Percentiles rank a stretch among this genome's conserved stretches.
phyloP scores from a whole-genome alignment of 2,113 vertebrate species.

The Microcebus ravelobensis region DNA sequence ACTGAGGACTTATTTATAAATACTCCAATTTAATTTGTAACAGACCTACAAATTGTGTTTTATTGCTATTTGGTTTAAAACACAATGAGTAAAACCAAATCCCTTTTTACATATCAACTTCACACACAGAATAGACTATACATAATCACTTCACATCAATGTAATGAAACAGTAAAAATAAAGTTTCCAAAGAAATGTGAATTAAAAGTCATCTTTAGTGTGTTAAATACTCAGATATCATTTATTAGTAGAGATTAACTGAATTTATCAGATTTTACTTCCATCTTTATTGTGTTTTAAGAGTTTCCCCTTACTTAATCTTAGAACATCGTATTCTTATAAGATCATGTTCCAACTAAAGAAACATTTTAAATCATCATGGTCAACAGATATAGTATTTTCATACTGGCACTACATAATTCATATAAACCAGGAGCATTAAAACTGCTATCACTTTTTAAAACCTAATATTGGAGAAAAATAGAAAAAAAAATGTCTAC shows the following conservation, averaged over 20 bases:
- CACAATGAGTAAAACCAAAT: not conserved
- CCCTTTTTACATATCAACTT: not conserved
- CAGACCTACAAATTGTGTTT: not conserved
- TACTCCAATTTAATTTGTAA: not conserved
- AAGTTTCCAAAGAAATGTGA: not conserved
- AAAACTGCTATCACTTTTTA: not conserved
- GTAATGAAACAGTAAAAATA: not conserved
- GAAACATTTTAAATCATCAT: not conserved
- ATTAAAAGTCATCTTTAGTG: not conserved
- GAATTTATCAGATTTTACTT: not conserved
- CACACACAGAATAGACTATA: not conserved
- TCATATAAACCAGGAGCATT: not conserved
- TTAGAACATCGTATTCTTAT: not conserved
- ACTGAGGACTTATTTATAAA: not conserved
- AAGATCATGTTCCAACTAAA: not conserved
- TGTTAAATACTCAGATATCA: not conserved
- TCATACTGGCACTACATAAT: not conserved
- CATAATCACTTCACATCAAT: not conserved
- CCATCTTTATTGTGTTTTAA: not conserved
- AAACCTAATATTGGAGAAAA: not conserved
- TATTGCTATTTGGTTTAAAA: not conserved
- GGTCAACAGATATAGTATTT: not conserved
- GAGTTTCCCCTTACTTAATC: not conserved
- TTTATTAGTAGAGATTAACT: not conserved
- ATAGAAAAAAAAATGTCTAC: not conserved